phyloP scores from a whole-genome alignment of 2,113 vertebrate species.

The Hydropotes inermis region DNA sequence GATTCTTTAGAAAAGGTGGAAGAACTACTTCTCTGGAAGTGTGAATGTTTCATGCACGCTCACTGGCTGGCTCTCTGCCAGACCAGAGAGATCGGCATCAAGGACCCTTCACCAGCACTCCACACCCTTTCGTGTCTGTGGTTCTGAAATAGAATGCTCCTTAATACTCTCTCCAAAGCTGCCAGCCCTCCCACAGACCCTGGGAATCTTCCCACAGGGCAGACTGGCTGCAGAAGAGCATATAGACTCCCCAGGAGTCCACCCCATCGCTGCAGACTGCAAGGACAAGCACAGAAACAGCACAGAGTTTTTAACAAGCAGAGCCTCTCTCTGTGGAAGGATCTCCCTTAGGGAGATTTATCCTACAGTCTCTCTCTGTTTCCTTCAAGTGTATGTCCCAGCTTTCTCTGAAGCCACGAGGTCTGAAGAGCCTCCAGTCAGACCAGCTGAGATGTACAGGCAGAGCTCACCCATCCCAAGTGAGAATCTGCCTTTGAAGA shows the following conservation, averaged over 20 bases:
- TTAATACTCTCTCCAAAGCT: not conserved
- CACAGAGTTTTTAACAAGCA: not conserved
- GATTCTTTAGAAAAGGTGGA: not conserved
- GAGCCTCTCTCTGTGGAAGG: not conserved
- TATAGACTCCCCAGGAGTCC: fast-evolving
- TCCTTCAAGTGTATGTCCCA: not conserved
- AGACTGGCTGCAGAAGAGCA: not conserved
- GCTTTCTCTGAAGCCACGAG: not conserved
- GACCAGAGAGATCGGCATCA: not conserved
- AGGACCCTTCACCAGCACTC: not conserved
- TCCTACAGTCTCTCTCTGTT: not conserved
- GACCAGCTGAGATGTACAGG: not conserved
- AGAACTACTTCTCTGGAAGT: not conserved
- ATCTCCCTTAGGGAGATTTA: not conserved
- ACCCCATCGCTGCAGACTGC: not conserved
- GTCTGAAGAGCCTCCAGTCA: not conserved
- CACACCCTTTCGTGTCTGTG: not conserved
- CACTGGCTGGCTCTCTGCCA: not conserved
- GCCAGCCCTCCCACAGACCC: not conserved
- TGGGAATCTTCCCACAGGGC: not conserved
- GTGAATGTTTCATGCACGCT: not conserved
- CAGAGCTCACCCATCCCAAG: not conserved
- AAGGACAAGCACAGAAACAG: not conserved
- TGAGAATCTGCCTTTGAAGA: not conserved
- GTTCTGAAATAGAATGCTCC: not conserved